Evolutionary conservation across 1,140 invertebrate genomes (phyloP), one percentile per base, ranked within the genome.

Genomic region (Meteorus sp.): DNA sequence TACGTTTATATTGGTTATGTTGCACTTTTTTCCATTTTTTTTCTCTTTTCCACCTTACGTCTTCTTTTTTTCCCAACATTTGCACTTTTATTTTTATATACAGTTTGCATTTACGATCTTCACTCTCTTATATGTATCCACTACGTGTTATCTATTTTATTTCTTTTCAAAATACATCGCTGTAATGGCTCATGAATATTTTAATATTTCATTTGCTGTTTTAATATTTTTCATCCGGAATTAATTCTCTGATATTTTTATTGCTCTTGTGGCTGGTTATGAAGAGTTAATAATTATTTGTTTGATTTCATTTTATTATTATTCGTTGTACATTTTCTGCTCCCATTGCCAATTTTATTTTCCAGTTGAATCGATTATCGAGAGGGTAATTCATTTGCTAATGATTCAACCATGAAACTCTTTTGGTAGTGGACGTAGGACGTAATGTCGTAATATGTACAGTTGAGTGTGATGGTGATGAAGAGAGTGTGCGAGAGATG

Each of bases 11-110:
- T 48, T 13, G 45, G 25, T 11, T 27, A 48, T 27, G 23, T 48
- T n/a, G n/a, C n/a, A n/a, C n/a, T n/a, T n/a, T n/a, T n/a, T n/a
- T n/a, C n/a, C n/a, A n/a, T n/a, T n/a, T n/a, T n/a, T n/a, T n/a
- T n/a, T n/a, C n/a, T n/a, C n/a, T n/a, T n/a, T n/a, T n/a, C n/a
- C n/a, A n/a, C n/a, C n/a, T n/a, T n/a, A n/a, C n/a, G n/a, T n/a
- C n/a, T n/a, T 37, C 37, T 29, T 58, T 45, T 54, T 4, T 69
- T 69, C 55, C 31, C 19, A 31, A 20, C 11, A 52, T 9, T 52
- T 5, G 17, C 35, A 19, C 33, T 37, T 37, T 19, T 15, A 37
- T 52, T 52, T 52, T 52, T 52, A n/a, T n/a, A n/a, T n/a, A 52
- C 27, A 52, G 17, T 52, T 52, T 37, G 19, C 31, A 52, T 52